Percentiles rank a stretch among this genome's conserved stretches.
phyloP scores from a whole-genome alignment of 1,140 invertebrate species.

The Drosophila azteca region DNA sequence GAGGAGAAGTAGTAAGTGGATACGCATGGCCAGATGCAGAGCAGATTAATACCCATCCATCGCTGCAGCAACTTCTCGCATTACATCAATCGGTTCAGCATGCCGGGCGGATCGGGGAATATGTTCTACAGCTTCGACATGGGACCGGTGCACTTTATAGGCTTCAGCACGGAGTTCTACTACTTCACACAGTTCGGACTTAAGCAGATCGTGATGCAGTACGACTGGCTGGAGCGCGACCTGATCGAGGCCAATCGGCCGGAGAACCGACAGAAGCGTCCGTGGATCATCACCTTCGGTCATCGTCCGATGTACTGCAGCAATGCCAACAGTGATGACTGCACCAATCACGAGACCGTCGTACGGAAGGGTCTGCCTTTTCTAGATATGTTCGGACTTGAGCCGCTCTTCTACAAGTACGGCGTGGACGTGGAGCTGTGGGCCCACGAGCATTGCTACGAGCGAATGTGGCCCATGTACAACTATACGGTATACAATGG shows the following conservation, averaged over 20 bases:
- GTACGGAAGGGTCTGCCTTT: slow-evolving; percentile 90
- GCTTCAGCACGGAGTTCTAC: slow-evolving; percentile 97
- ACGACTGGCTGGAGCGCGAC: slow-evolving; percentile 94
- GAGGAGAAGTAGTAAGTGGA: slow-evolving; percentile 90
- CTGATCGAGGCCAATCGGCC: slow-evolving; percentile 88
- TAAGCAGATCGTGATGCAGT: slow-evolving; percentile 93
- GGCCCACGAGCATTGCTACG: slow-evolving; percentile 98
- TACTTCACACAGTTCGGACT: slow-evolving; percentile 95
- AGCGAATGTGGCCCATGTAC: slow-evolving; percentile 96
- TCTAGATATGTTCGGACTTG: slow-evolving; percentile 89
- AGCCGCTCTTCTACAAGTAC: slow-evolving; percentile 93
- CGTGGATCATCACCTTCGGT: slow-evolving; percentile 97
- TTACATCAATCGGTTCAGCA: slow-evolving; percentile 93
- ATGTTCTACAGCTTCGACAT: slow-evolving; percentile 96
- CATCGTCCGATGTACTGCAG: slow-evolving; percentile 99
- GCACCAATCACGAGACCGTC: slow-evolving; percentile 90
- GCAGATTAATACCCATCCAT: background rate
- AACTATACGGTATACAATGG: slow-evolving; percentile 94
- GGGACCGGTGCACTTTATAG: slow-evolving; percentile 95
- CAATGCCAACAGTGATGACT: slow-evolving; percentile 94
- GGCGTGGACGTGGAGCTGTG: slow-evolving; percentile 97
- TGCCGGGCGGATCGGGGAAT: slow-evolving; percentile 91
- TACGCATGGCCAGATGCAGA: background rate
- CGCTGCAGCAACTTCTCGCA: slow-evolving; percentile 93
- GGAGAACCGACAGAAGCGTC: slow-evolving; percentile 87